A percentile compares a stretch with the other conserved stretches of the same genome.
These are phyloP conservation scores for Epinotia ramella DNA, from an alignment of 2,888 invertebrate species.

Conservation along the genomic window DNA sequence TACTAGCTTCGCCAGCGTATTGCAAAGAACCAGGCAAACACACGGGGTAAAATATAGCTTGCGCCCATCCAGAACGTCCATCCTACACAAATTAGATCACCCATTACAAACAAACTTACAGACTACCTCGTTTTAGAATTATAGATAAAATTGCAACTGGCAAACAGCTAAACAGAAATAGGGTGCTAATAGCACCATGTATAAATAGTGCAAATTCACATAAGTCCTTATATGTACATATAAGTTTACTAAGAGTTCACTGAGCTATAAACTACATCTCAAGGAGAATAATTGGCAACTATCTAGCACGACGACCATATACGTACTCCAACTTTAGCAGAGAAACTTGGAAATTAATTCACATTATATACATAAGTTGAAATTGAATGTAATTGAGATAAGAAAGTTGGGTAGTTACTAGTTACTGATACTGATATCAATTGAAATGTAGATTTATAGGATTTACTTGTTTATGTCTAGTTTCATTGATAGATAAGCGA, in stretches of 20 bases:
- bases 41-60: no score
- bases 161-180: background rate
- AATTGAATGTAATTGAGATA: background rate
- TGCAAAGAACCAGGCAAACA: no score
- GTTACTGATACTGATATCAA: constrained; percentile 8
- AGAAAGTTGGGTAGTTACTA: constrained; percentile 17
- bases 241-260: constrained; percentile 18
- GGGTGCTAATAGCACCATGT: background rate
- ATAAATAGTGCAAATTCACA: constrained; percentile 9
- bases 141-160: background rate
- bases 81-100: no score
- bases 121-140: no score
- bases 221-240: background rate
- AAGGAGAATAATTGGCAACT: constrained; percentile 19
- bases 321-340: background rate
- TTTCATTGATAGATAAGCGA: background rate
- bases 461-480: constrained; percentile 26
- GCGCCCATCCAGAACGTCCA: no score
- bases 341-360: constrained; percentile 10
- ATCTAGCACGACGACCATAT: background rate
- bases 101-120: no score
- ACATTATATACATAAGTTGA: background rate
- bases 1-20: no score
- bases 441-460: constrained; percentile 33
- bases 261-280: constrained; percentile 14